Evolutionary conservation across 2,888 invertebrate genomes (phyloP).

Genomic region (Nephrotoma flavescens): DNA sequence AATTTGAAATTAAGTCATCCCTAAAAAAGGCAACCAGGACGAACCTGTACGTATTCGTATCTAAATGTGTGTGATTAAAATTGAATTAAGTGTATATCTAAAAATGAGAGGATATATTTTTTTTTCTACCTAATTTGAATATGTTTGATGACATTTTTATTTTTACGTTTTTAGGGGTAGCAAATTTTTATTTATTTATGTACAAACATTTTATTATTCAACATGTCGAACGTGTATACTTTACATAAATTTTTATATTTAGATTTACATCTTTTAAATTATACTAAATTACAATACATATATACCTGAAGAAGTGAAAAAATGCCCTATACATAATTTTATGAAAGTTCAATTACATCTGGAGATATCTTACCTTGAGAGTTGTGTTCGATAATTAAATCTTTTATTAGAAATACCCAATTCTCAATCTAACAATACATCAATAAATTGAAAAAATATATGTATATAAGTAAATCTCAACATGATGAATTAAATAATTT

Average conservation of each 20-base stretch:
- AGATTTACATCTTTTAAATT: neutral
- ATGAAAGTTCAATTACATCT: neutral
- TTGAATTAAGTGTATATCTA: neutral
- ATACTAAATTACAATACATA: neutral
- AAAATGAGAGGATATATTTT: neutral
- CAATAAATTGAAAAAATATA: neutral
- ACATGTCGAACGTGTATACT: neutral
- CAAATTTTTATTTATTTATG: neutral
- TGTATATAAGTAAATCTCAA: neutral
- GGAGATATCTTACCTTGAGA: neutral
- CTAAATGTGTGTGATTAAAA: neutral
- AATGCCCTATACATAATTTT: neutral
- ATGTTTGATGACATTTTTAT: neutral
- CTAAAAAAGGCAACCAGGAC: neutral
- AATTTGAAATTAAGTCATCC: neutral
- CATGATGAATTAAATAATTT: neutral
- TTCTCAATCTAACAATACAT: neutral
- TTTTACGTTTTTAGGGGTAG: neutral
- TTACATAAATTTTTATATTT: neutral
- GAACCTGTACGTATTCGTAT: neutral
- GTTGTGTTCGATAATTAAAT: neutral
- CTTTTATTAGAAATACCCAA: neutral
- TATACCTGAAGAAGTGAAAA: neutral
- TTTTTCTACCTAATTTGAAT: neutral
- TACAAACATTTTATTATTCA: neutral